Conservation (phyloP, 2,113 vertebrate species). For the Amblyornis subalaris region DNA sequence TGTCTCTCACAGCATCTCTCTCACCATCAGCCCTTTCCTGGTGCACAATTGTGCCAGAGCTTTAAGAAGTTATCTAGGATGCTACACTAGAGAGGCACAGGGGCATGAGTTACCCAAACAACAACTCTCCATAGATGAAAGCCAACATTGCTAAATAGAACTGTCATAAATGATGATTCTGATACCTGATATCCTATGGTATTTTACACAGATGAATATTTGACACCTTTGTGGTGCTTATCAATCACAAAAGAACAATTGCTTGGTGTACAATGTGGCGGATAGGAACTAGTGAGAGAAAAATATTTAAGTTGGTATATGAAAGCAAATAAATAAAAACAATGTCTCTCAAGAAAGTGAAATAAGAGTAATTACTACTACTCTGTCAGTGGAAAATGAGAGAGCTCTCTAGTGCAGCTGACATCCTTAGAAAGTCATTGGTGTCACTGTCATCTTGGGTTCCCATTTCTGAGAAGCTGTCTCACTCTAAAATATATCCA, state of each 20-base stretch:
- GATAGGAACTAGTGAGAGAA: neutral
- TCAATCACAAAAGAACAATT: neutral
- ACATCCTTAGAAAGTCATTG: neutral
- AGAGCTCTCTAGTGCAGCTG: neutral
- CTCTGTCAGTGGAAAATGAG: neutral
- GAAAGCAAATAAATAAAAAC: neutral
- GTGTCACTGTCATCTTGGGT: neutral
- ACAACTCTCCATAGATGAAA: neutral
- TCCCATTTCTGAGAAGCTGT: neutral
- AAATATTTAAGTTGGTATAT: neutral
- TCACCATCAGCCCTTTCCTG: neutral
- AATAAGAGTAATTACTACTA: neutral
- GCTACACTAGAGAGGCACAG: neutral
- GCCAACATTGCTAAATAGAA: neutral
- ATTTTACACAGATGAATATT: neutral
- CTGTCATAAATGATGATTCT: neutral
- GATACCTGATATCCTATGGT: neutral
- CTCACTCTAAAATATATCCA: neutral
- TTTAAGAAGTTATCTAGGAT: neutral
- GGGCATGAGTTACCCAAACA: neutral
- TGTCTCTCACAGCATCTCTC: neutral
- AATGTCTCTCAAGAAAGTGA: neutral
- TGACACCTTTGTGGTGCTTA: neutral
- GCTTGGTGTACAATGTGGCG: neutral
- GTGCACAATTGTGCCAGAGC: neutral